These are phyloP conservation scores for Phalera bucephala DNA, from an alignment of 2,888 invertebrate species.

Conservation along the genomic window DNA sequence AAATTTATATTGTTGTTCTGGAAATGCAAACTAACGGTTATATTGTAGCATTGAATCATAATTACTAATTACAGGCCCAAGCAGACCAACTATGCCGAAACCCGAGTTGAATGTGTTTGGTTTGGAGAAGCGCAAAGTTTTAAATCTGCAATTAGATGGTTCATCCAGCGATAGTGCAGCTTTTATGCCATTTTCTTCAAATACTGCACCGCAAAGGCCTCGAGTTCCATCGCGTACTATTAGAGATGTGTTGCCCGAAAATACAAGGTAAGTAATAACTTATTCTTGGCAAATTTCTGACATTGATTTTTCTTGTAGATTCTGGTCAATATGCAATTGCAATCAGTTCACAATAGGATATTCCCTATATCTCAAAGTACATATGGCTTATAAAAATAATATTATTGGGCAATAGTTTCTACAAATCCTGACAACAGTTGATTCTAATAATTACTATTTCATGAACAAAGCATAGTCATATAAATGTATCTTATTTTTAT, in stretches of 20 bases:
- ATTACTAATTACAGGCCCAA: slow-evolving; percentile 58
- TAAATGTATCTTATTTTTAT: no score
- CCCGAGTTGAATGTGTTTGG: slow-evolving; percentile 73
- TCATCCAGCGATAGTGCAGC: slow-evolving; percentile 75
- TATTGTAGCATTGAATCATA: background rate
- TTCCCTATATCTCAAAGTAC: no score
- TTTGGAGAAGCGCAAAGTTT: slow-evolving; percentile 82
- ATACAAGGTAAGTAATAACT: slow-evolving; percentile 57
- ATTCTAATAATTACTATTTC: no score
- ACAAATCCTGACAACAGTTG: no score
- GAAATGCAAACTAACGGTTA: background rate
- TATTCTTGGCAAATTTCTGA: background rate
- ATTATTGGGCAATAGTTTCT: no score
- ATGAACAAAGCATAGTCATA: no score
- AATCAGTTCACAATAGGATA: no score
- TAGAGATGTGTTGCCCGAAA: slow-evolving; percentile 75
- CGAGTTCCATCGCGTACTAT: slow-evolving; percentile 69
- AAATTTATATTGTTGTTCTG: slow-evolving; percentile 3
- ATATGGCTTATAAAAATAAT: no score
- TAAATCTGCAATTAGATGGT: slow-evolving; percentile 81
- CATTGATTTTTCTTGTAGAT: no score
- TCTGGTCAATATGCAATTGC: no score
- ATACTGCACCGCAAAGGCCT: slow-evolving; percentile 53
- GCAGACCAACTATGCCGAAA: slow-evolving; percentile 69
- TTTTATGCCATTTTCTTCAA: slow-evolving; percentile 75